These are phyloP conservation scores for Notoglanidium macrostoma DNA, from an alignment of 2,797 vertebrate genomes.

Conservation along the genomic window DNA sequence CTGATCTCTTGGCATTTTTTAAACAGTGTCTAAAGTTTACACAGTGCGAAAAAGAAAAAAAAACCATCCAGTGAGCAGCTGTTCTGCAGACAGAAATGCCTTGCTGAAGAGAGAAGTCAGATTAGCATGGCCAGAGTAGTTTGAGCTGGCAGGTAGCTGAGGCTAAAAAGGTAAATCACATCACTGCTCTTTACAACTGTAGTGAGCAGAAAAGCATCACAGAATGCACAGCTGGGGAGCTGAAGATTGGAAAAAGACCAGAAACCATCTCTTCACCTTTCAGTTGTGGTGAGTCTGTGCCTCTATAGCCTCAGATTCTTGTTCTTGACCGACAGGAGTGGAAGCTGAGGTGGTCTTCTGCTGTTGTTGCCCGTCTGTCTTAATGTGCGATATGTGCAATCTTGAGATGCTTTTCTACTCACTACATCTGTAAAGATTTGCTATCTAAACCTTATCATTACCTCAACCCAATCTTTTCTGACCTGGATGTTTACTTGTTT, in stretches of 20 bases:
- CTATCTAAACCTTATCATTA: background rate
- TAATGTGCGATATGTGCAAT: background rate
- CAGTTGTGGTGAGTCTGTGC: background rate
- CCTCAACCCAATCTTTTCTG: background rate
- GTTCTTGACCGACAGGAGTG: background rate
- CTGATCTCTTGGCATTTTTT: background rate
- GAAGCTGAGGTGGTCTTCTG: background rate
- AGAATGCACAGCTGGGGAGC: background rate
- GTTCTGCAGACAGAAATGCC: background rate
- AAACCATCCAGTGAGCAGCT: background rate
- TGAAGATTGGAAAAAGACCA: background rate
- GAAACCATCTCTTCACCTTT: background rate
- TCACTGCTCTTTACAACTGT: background rate
- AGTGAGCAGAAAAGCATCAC: background rate
- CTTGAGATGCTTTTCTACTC: constrained; percentile 6
- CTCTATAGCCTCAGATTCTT: no score
- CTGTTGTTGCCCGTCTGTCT: background rate
- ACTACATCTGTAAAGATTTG: background rate
- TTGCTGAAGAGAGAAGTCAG: background rate
- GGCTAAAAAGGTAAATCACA: background rate
- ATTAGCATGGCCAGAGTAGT: background rate
- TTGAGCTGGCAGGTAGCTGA: background rate
- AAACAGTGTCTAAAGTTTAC: background rate
- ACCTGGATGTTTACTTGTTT: background rate
- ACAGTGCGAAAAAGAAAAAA: background rate